Percentiles rank a stretch among this genome's conserved stretches.
phyloP scores from a whole-genome alignment of 2,888 invertebrate genomes.

The Papilio elwesi region DNA sequence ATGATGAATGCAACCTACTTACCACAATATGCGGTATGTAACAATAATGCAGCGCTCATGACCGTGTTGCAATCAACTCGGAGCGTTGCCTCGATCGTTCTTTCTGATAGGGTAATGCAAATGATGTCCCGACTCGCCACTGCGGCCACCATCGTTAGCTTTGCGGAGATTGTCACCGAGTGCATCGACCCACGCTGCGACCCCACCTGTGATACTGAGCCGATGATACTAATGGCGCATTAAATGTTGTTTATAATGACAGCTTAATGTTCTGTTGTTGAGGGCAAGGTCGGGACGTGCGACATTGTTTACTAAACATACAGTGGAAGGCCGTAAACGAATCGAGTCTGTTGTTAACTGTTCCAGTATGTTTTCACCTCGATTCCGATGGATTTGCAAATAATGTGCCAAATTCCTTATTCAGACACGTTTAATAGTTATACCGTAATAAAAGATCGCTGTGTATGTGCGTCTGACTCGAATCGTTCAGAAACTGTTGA shows the following conservation, averaged over 20 bases:
- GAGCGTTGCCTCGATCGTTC: too few relatives aligned
- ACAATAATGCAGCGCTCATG: too few relatives aligned
- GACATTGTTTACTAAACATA: constrained; percentile 14
- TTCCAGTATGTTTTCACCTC: neutral
- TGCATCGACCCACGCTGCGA: too few relatives aligned
- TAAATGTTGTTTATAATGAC: neutral
- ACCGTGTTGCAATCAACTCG: too few relatives aligned
- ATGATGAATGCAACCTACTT: too few relatives aligned
- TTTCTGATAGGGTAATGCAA: too few relatives aligned
- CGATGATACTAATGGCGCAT: neutral
- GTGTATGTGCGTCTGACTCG: neutral
- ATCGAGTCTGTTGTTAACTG: neutral
- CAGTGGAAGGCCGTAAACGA: neutral
- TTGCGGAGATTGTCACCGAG: too few relatives aligned
- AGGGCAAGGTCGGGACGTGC: constrained; percentile 1
- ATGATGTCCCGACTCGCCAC: too few relatives aligned
- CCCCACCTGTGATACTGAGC: neutral
- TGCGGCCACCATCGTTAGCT: too few relatives aligned
- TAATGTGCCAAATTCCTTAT: constrained; percentile 1
- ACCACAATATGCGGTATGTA: too few relatives aligned
- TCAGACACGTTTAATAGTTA: neutral
- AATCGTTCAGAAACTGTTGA: constrained; percentile 5
- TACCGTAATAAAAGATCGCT: neutral
- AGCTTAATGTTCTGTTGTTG: neutral
- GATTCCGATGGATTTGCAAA: neutral